Conservation (phyloP, 2,797 vertebrate species). For the Chelonia mydas region DNA sequence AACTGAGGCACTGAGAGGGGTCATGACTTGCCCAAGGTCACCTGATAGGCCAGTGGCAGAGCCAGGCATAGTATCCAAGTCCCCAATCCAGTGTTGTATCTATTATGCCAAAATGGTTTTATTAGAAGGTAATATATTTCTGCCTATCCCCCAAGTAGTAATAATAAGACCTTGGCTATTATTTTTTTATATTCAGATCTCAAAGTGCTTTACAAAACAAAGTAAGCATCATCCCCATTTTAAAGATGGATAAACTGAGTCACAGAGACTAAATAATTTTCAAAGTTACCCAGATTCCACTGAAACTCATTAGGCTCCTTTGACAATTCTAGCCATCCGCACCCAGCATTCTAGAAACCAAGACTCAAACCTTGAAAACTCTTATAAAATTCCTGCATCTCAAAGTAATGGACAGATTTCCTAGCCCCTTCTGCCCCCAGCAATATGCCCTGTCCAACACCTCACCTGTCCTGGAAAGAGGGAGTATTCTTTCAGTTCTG, state of each 20-base stretch:
- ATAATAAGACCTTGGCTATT: neutral
- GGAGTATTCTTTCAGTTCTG: conserved; percentile 90
- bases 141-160: neutral
- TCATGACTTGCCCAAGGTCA: neutral
- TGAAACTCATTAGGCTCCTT: neutral
- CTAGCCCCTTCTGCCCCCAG: neutral
- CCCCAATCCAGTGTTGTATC: neutral
- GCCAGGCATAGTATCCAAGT: neutral
- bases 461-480: conserved; percentile 96
- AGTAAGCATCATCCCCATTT: neutral
- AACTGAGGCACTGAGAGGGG: too few relatives aligned
- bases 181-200: neutral
- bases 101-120: neutral
- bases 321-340: neutral
- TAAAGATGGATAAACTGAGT: neutral
- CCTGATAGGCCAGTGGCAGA: too few relatives aligned
- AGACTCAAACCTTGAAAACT: neutral
- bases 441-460: neutral
- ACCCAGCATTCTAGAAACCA: neutral
- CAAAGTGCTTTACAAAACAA: neutral
- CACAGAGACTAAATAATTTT: neutral
- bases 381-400: neutral
- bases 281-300: neutral
- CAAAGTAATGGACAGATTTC: neutral
- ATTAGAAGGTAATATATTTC: neutral